Conservation (phyloP, 2,888 invertebrate genomes). For the Teleogryllus oceanicus region DNA sequence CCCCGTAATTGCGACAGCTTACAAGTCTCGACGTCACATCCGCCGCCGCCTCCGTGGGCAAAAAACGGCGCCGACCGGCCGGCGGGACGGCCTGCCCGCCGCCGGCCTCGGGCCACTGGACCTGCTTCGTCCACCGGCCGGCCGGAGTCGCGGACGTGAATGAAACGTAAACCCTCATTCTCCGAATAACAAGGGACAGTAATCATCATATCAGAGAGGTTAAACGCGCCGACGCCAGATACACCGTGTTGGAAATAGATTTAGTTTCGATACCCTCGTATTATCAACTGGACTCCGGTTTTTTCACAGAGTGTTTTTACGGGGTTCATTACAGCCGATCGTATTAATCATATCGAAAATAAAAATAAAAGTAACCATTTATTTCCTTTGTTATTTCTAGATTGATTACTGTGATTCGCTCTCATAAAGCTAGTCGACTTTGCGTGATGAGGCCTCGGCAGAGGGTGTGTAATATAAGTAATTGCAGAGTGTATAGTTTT, state of each 20-base stretch:
- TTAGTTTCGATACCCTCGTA: background rate
- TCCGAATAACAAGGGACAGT: conserved; percentile 1
- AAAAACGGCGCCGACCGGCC: conserved; percentile 7
- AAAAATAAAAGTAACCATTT: background rate
- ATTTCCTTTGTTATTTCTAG: conserved; percentile 18
- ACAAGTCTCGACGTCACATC: background rate
- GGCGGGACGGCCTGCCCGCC: background rate
- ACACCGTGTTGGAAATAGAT: conserved; percentile 1
- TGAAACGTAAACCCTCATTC: background rate
- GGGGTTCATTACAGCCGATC: background rate
- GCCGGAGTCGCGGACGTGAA: background rate
- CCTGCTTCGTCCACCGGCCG: background rate
- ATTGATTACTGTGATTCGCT: conserved; percentile 1
- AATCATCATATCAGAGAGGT: conserved; percentile 1
- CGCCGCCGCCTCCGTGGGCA: background rate
- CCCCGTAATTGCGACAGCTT: background rate
- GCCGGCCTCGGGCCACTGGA: background rate
- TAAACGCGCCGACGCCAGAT: background rate
- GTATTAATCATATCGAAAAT: background rate
- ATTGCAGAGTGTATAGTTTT: background rate
- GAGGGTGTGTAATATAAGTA: background rate
- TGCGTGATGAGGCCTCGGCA: background rate
- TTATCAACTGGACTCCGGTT: background rate
- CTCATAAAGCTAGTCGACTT: background rate
- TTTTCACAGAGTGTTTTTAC: background rate